These are phyloP conservation scores for Tauraco erythrolophus DNA, from an alignment of 2,113 vertebrate species.

Conservation along the genomic window DNA sequence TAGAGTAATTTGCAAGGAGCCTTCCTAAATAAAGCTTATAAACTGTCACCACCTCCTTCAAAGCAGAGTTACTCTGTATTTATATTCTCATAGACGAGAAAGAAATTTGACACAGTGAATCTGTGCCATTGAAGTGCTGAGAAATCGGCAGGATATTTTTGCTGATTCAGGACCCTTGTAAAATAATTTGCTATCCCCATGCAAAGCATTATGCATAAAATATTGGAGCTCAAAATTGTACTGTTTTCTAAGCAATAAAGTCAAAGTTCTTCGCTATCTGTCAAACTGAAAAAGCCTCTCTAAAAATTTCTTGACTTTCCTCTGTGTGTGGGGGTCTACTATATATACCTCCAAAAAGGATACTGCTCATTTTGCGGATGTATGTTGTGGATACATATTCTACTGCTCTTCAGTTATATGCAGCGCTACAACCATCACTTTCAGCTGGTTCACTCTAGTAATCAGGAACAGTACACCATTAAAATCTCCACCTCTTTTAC, in stretches of 20 bases:
- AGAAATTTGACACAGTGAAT: background rate
- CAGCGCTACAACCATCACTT: background rate
- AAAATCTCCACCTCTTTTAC: background rate
- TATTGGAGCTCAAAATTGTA: background rate
- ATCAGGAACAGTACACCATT: background rate
- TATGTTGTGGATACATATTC: background rate
- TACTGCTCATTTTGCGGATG: background rate
- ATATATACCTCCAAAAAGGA: background rate
- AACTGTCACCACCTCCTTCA: background rate
- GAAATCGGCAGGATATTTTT: background rate
- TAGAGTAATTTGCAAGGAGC: background rate
- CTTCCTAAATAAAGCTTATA: background rate
- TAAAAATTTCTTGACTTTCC: background rate
- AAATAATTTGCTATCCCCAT: background rate
- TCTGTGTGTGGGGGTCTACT: accelerated
- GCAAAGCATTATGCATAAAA: background rate
- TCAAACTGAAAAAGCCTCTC: background rate
- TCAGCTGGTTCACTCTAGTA: background rate
- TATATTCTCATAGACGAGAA: background rate
- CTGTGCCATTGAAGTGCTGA: background rate
- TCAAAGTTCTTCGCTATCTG: background rate
- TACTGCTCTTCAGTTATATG: background rate
- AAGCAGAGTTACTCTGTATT: background rate
- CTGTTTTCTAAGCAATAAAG: background rate
- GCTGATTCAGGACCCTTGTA: background rate